Base-by-base conservation (phyloP, 2,797 vertebrate species). In the Manis javanica region DNA sequence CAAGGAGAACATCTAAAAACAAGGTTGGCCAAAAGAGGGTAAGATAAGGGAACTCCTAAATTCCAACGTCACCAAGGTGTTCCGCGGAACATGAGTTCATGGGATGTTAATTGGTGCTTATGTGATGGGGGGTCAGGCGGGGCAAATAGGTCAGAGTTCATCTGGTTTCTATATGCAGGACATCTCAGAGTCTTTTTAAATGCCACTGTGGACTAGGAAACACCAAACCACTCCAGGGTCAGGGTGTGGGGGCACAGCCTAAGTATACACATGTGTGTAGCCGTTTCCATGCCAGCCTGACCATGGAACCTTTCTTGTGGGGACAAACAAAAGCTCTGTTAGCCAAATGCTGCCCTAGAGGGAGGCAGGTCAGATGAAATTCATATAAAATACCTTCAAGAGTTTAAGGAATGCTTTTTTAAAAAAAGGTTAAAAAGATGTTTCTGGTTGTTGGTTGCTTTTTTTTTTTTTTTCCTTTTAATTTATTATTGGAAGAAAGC, bases 401-500 rank as follows among this genome's bases (percentile, higher is more conserved):
- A 57, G 66, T 93, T 77, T 79, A 77, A 93, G 68, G 29, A 42
- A 84, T 63, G 7, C 51, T 63, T 9, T 18, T 23, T 55, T n/a
- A n/a, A n/a, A 87, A 86, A 74, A 94, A 42, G 89, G 9, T 59
- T 91, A 46, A 93, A 96, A 96, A 23, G 19, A 42, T 51, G 10
- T 86, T 91, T 93, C 78, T 74, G 24, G 23, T 24, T 24, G 64
- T n/a, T 92, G 31, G 7, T 14, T 39, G 26, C 37, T 37, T 37
- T 18, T 89, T 87, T 83, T 61, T 87, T 72, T 61, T 31, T 83
- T 61, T 74, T 31, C 49, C 49, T 51, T 93, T 83, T 61, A 83
- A 66, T 82, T 53, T 79, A 93, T 87, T 63, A 78, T 71, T 97
- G 85, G 42, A 42, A 92, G 68, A 96, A 92, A 96, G 46, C 31